Evolutionary conservation across 2,797 vertebrate species (phyloP).

Genomic region (Potorous gilbertii): DNA sequence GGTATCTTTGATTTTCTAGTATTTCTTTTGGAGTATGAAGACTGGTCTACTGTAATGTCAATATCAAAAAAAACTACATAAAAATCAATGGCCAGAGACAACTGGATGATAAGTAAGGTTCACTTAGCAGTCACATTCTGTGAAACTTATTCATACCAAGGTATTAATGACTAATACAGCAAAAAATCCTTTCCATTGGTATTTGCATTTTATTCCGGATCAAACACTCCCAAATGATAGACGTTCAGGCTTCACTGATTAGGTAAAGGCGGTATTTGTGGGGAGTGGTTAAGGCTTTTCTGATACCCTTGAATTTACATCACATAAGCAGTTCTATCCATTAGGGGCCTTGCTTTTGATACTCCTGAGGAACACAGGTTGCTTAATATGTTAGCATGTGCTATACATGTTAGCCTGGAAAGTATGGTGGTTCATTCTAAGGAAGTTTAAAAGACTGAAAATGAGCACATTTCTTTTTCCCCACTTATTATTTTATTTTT

Average conservation of each 20-base stretch:
- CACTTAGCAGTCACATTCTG: neutral
- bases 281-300: neutral
- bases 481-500: too few species aligned
- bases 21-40: neutral
- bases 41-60: neutral
- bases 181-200: neutral
- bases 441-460: neutral
- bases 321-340: neutral
- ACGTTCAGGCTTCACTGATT: neutral
- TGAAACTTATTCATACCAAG: neutral
- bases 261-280: neutral
- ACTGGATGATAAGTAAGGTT: neutral
- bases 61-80: neutral
- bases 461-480: neutral
- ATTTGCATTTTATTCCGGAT: neutral
- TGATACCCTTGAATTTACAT: neutral
- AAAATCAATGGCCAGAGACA: neutral
- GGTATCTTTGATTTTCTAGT: neutral
- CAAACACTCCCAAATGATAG: neutral
- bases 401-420: neutral
- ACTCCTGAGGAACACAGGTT: neutral
- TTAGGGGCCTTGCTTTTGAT: neutral
- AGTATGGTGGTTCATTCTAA: neutral
- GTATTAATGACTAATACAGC: neutral
- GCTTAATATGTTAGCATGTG: neutral